Conservation (phyloP, 2,113 vertebrate genomes). For the Seriola quinqueradiata region DNA sequence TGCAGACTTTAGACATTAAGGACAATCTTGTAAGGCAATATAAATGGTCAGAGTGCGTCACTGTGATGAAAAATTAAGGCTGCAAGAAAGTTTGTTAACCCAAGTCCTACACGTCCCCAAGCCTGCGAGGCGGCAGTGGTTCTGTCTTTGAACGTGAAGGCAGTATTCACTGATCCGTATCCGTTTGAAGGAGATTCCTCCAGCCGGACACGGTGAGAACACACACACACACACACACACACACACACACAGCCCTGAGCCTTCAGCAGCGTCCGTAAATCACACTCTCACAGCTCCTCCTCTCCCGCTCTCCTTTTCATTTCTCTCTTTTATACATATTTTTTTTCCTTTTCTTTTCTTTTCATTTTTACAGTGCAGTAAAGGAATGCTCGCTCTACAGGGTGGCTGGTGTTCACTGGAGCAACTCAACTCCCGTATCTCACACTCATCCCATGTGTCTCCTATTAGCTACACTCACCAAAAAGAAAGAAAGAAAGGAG, state of each 20-base stretch:
- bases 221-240: slow-evolving; percentile 11
- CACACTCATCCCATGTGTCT: slow-evolving; percentile 85
- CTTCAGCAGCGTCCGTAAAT: slow-evolving; percentile 71
- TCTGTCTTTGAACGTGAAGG: slow-evolving; percentile 44
- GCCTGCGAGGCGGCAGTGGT: slow-evolving; percentile 23
- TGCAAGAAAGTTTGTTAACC: slow-evolving; percentile 38
- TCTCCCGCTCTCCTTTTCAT: slow-evolving; percentile 41
- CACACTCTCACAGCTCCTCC: slow-evolving; percentile 69
- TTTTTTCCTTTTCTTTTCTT: slow-evolving; percentile 34
- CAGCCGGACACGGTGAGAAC: slow-evolving; percentile 59
- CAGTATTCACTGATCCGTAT: slow-evolving; percentile 60
- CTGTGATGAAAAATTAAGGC: not conserved
- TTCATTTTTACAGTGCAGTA: slow-evolving; percentile 66
- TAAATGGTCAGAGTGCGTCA: slow-evolving; percentile 4
- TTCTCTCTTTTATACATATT: slow-evolving; percentile 32
- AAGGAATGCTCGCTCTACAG: slow-evolving; percentile 76
- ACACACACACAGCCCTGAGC: slow-evolving; percentile 51
- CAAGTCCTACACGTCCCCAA: slow-evolving; percentile 2
- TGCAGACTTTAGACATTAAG: slow-evolving; percentile 22
- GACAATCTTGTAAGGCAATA: not conserved
- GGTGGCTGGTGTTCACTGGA: slow-evolving; percentile 80
- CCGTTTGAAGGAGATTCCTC: slow-evolving; percentile 71
- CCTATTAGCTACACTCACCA: slow-evolving; percentile 84
- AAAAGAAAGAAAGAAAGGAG: slow-evolving; percentile 55
- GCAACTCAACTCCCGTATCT: slow-evolving; percentile 79